These are phyloP conservation scores for Argyrosomus regius DNA, from an alignment of 2,797 vertebrate species.

Conservation along the genomic window DNA sequence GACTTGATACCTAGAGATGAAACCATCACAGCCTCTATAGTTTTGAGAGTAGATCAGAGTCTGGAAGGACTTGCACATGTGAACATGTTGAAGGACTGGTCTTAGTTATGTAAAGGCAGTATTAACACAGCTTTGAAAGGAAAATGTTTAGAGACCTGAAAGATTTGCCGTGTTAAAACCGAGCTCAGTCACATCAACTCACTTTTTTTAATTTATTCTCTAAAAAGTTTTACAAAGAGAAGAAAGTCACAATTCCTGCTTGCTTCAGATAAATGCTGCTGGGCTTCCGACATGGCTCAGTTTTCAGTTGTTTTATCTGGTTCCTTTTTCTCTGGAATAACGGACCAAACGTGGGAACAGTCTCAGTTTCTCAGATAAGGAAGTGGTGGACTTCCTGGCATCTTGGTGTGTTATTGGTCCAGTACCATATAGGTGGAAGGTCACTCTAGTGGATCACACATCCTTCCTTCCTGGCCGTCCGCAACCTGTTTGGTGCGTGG, in stretches of 20 bases:
- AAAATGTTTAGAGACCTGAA: not conserved
- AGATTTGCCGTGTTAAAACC: too few relatives aligned
- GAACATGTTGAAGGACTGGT: not conserved
- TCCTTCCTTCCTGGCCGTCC: conserved; percentile 67
- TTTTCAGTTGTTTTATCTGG: conserved; percentile 56
- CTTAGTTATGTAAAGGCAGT: not conserved
- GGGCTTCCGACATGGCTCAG: conserved; percentile 47
- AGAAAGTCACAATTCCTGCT: conserved; percentile 6
- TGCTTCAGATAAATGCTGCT: conserved; percentile 37
- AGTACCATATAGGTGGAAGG: conserved; percentile 57
- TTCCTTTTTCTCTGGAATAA: conserved; percentile 67
- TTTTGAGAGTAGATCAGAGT: not conserved
- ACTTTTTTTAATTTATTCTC: not conserved
- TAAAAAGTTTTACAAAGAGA: not conserved
- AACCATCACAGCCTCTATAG: too few relatives aligned
- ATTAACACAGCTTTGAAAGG: not conserved
- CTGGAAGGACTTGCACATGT: not conserved
- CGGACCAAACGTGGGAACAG: conserved; percentile 63
- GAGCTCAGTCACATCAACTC: not conserved
- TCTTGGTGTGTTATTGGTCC: conserved; percentile 49
- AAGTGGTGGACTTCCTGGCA: conserved; percentile 68
- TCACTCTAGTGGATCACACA: conserved; percentile 58
- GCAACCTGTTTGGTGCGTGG: conserved; percentile 49
- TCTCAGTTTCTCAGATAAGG: conserved; percentile 67
- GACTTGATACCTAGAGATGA: not conserved